Percentiles rank a stretch among this genome's conserved stretches.
phyloP scores from a whole-genome alignment of 2,113 vertebrate genomes.

The Plecturocebus donacophilus region DNA sequence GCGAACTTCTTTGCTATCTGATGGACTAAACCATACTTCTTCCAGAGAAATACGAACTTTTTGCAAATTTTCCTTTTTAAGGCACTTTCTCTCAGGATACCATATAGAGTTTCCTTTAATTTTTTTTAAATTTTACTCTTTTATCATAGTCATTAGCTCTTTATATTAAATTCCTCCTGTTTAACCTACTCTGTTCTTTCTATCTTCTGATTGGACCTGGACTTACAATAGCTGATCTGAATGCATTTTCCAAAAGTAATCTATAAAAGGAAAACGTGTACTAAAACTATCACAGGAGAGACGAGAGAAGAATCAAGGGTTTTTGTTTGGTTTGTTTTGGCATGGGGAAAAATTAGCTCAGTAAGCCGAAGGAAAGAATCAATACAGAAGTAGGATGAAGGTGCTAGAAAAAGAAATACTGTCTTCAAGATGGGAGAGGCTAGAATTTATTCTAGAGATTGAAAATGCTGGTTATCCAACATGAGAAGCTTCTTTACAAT shows the following conservation, averaged over 20 bases:
- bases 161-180: not conserved
- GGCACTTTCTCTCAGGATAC: not conserved
- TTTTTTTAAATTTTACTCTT: not conserved
- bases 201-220: not conserved
- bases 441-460: not conserved
- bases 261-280: not conserved
- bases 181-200: not conserved
- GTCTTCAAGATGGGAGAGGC: not conserved
- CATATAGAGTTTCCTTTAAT: not conserved
- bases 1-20: not conserved
- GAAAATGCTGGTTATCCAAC: not conserved
- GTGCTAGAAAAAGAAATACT: not conserved
- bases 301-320: not conserved
- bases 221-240: not conserved
- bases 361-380: not conserved
- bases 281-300: not conserved
- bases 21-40: not conserved
- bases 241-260: not conserved
- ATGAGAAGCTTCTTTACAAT: not conserved
- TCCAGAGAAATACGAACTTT: not conserved
- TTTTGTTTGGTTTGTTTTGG: not conserved
- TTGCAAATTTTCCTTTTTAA: not conserved
- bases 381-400: not conserved
- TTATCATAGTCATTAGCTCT: not conserved
- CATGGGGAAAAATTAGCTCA: not conserved